A percentile compares a stretch with the other conserved stretches of the same genome.
Evolutionary conservation across 2,113 vertebrate genomes (phyloP).

Genomic region (Oncorhynchus tshawytscha): DNA sequence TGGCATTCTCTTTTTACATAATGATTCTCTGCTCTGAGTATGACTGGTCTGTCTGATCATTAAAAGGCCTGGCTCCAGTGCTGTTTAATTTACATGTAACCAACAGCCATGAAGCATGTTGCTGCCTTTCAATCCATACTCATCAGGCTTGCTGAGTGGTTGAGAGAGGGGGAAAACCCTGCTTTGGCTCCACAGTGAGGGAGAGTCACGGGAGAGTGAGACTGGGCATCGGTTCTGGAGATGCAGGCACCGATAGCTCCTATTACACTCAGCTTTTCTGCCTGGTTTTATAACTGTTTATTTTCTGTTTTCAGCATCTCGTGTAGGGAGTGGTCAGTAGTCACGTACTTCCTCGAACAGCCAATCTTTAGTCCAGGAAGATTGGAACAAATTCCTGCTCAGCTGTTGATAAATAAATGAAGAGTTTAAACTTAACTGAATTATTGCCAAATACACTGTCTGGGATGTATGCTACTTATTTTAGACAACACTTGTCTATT

Average conservation of each 20-base stretch:
- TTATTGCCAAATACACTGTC: background rate
- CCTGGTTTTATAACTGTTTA: conserved; percentile 19
- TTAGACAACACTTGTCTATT: background rate
- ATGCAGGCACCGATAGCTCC: conserved; percentile 21
- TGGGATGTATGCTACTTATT: background rate
- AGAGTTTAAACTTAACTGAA: background rate
- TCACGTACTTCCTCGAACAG: conserved; percentile 34
- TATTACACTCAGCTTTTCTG: conserved; percentile 11
- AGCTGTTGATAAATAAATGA: conserved; percentile 10
- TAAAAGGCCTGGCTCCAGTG: background rate
- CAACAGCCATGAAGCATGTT: background rate
- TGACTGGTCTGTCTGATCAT: background rate
- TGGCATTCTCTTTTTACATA: background rate
- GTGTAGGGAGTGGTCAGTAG: conserved; percentile 4
- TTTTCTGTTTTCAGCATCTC: conserved; percentile 22
- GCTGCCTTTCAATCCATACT: background rate
- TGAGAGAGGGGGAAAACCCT: background rate
- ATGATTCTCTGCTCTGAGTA: background rate
- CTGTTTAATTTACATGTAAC: background rate
- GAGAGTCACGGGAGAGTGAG: conserved; percentile 21
- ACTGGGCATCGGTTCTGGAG: conserved; percentile 10
- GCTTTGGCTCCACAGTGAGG: background rate
- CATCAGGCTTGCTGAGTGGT: background rate
- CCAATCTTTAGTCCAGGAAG: conserved; percentile 1
- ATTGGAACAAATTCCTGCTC: conserved; percentile 8